Percentiles rank a stretch among this genome's conserved stretches.
These are phyloP conservation scores for Scaptomyza cyrtandrae DNA, from an alignment of 2,888 invertebrate species.

Conservation along the genomic window DNA sequence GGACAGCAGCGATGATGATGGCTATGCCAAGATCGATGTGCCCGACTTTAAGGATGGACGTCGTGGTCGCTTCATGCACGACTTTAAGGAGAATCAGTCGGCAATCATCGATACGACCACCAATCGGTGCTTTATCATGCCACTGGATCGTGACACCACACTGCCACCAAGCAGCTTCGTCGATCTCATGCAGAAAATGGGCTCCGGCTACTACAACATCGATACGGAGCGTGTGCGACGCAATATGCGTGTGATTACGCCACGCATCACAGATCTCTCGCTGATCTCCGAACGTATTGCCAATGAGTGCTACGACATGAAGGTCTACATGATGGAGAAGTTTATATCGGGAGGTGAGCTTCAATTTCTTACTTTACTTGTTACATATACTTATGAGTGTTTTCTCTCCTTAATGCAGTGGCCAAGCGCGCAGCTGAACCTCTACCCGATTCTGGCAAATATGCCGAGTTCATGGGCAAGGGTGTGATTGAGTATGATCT, in stretches of 20 bases:
- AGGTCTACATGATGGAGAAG: slow-evolving; percentile 90
- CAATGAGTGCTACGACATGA: slow-evolving; percentile 89
- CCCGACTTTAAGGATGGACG: slow-evolving; percentile 93
- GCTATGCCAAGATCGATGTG: slow-evolving; percentile 94
- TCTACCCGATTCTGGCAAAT: slow-evolving; percentile 86
- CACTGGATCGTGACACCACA: slow-evolving; percentile 91
- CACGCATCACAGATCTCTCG: slow-evolving; percentile 88
- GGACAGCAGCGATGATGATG: slow-evolving; percentile 87
- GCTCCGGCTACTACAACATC: slow-evolving; percentile 91
- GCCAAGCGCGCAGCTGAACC: slow-evolving; percentile 86
- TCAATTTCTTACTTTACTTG: no score
- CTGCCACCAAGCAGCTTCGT: slow-evolving; percentile 91
- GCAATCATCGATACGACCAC: slow-evolving; percentile 91
- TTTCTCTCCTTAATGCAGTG: slow-evolving; percentile 83
- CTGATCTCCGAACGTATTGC: slow-evolving; percentile 89
- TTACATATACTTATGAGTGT: neutral
- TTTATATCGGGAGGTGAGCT: slow-evolving; percentile 87
- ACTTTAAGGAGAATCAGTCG: slow-evolving; percentile 91
- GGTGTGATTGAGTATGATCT: slow-evolving; percentile 90
- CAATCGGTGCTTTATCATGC: slow-evolving; percentile 95
- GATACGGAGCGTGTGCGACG: slow-evolving; percentile 91
- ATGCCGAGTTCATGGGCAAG: slow-evolving; percentile 91
- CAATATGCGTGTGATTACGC: slow-evolving; percentile 90
- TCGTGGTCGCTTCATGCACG: slow-evolving; percentile 94
- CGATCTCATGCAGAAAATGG: slow-evolving; percentile 92